Conservation (phyloP, 1,140 invertebrate species). For the Ridgeia piscesae region DNA sequence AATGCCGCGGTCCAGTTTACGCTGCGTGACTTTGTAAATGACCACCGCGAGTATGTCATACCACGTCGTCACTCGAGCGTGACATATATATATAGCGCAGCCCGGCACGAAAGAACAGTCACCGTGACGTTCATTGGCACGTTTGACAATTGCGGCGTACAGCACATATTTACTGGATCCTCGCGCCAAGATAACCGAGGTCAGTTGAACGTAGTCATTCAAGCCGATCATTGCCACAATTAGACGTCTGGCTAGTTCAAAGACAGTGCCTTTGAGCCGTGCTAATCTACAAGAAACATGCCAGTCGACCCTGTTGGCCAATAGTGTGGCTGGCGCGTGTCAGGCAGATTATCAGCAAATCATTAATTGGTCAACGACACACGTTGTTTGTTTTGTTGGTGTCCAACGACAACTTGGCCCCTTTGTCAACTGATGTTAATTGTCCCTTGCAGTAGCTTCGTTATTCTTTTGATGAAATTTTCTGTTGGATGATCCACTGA, state of each 20-base stretch:
- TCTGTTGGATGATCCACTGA: too few species aligned
- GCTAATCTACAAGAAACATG: too few species aligned
- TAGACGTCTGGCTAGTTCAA: neutral
- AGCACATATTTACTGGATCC: neutral
- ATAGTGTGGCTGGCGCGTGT: neutral
- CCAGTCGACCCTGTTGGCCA: neutral
- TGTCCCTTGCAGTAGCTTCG: too few species aligned
- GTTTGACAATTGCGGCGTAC: neutral
- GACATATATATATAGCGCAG: neutral
- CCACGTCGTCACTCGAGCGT: neutral
- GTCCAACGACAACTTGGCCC: neutral
- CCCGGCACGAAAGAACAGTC: neutral
- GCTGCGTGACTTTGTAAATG: too few species aligned
- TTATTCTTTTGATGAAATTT: too few species aligned
- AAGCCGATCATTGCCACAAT: neutral
- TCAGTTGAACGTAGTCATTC: neutral
- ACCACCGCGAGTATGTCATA: neutral
- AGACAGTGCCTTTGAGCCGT: too few species aligned
- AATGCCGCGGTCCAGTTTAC: neutral
- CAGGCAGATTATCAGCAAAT: neutral
- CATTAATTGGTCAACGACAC: too few species aligned
- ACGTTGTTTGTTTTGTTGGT: neutral
- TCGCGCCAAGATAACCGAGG: neutral
- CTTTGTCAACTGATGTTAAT: neutral
- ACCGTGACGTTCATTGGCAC: neutral